phyloP scores from a whole-genome alignment of 2,797 vertebrate species.

The Pipistrellus nathusii region DNA sequence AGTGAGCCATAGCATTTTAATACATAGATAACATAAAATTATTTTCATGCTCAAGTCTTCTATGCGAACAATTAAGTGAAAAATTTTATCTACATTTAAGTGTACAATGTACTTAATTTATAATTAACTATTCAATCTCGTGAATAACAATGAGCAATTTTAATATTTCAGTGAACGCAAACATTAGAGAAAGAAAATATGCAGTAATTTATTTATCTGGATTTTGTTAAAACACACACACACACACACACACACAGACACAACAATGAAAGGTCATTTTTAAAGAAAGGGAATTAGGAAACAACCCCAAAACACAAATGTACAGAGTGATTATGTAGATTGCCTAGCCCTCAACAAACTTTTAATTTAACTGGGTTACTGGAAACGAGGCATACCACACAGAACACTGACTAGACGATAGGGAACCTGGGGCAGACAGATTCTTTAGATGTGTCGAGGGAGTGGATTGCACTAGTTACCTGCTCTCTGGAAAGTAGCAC shows the following conservation, averaged over 20 bases:
- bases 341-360: conserved; percentile 75
- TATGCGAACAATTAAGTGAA: neutral
- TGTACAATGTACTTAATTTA: conserved; percentile 23
- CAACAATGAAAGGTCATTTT: conserved; percentile 1
- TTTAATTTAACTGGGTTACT: conserved; percentile 84
- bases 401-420: conserved; percentile 70
- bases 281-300: conserved; percentile 11
- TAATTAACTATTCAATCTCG: neutral
- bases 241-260: no score
- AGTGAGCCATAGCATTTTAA: neutral
- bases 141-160: neutral
- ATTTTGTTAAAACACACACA: neutral
- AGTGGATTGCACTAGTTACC: conserved; percentile 79
- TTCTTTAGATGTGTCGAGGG: conserved; percentile 78
- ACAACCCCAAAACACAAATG: neutral
- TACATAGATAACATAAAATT: neutral
- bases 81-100: neutral
- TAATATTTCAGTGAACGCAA: neutral
- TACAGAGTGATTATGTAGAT: conserved; percentile 76
- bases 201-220: neutral
- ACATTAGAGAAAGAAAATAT: neutral
- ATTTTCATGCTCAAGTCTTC: conserved; percentile 8
- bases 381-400: conserved; percentile 78
- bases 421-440: conserved; percentile 71
- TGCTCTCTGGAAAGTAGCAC: conserved; percentile 74